These are phyloP conservation scores for Notarius quadriscutis DNA, from an alignment of 2,113 vertebrate species.

Conservation along the genomic window DNA sequence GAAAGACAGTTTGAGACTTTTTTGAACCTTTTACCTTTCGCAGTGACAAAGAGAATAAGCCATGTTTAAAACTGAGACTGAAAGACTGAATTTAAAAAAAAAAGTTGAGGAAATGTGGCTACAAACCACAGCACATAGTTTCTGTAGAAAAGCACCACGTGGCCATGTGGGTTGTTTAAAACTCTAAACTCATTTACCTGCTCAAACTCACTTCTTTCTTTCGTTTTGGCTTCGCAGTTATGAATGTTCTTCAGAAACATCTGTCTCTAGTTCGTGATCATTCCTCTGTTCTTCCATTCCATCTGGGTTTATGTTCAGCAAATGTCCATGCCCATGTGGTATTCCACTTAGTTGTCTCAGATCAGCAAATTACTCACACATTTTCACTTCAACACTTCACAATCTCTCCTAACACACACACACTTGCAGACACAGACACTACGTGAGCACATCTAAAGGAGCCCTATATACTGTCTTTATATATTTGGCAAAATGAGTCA, in stretches of 20 bases:
- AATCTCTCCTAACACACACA: background rate
- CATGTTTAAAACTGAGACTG: background rate
- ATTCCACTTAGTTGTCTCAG: constrained; percentile 34
- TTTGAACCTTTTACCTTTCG: background rate
- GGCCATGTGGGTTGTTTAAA: background rate
- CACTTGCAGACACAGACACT: background rate
- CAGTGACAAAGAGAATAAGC: background rate
- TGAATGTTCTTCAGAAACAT: constrained; percentile 58
- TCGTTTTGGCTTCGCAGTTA: constrained; percentile 8
- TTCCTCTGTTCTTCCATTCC: background rate
- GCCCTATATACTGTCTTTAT: constrained; percentile 26
- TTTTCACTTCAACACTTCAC: constrained; percentile 31
- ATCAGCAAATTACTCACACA: background rate
- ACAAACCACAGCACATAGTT: constrained; percentile 3
- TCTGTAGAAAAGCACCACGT: background rate
- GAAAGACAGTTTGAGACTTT: background rate
- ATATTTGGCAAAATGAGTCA: constrained; percentile 42
- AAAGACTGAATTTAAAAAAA: background rate
- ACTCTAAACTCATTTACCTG: constrained; percentile 29
- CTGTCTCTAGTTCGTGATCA: constrained; percentile 24
- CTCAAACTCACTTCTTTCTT: constrained; percentile 59
- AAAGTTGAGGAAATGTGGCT: background rate
- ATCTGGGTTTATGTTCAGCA: constrained; percentile 20
- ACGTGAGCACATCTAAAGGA: background rate
- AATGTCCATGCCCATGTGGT: constrained; percentile 33